Conservation (phyloP, 2,888 invertebrate species). For the Alcis repandata region DNA sequence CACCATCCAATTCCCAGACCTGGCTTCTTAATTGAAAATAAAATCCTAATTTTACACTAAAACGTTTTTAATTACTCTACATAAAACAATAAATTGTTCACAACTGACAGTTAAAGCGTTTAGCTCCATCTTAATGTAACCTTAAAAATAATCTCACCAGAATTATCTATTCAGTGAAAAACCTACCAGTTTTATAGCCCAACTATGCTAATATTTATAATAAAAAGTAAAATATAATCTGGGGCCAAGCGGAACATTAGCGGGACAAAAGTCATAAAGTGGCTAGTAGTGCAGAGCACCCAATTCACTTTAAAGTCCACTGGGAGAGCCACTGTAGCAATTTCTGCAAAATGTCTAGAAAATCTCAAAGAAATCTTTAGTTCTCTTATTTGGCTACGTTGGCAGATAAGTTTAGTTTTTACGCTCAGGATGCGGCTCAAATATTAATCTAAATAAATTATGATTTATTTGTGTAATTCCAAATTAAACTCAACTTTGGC, state of each 20-base stretch:
- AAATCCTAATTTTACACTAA: constrained; percentile 19
- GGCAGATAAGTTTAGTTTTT: too few species aligned
- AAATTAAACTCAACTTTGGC: constrained; percentile 16
- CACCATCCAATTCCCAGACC: constrained; percentile 14
- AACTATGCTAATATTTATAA: constrained; percentile 58
- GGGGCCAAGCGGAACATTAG: constrained; percentile 34
- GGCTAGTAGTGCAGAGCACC: constrained; percentile 1
- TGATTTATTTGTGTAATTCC: constrained; percentile 20
- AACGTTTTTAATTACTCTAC: constrained; percentile 26
- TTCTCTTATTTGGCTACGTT: too few species aligned
- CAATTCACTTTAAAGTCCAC: too few species aligned
- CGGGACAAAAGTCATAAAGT: constrained; percentile 33
- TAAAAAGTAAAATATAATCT: constrained; percentile 49
- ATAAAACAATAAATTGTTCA: constrained; percentile 35
- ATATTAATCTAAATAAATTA: constrained; percentile 15
- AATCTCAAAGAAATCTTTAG: too few species aligned
- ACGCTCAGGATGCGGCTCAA: constrained; percentile 33
- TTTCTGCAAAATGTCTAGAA: too few species aligned
- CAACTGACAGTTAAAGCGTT: constrained; percentile 35
- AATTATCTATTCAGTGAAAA: constrained; percentile 30
- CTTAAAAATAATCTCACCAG: constrained; percentile 36
- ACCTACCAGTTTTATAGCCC: constrained; percentile 47
- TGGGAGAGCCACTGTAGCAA: too few species aligned
- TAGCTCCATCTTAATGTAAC: constrained; percentile 34
- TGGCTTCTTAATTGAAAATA: constrained; percentile 11